A percentile compares a stretch with the other conserved stretches of the same genome.
Evolutionary conservation across 2,888 invertebrate genomes (phyloP).

Genomic region (Macaria notata): DNA sequence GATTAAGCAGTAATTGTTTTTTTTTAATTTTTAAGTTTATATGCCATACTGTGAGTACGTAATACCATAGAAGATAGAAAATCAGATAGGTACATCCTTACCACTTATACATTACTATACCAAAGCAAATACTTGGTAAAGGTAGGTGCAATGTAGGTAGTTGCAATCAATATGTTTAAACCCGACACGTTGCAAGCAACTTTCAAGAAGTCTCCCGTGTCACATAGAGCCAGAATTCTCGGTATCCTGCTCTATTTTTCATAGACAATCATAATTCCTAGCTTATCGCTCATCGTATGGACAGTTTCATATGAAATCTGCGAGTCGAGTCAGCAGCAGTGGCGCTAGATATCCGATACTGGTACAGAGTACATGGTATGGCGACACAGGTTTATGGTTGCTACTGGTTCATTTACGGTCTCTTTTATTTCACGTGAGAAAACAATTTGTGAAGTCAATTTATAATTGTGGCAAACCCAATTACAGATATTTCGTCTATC

Average conservation of each 20-base stretch:
- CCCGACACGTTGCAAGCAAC: conserved; percentile 6
- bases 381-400: conserved; percentile 52
- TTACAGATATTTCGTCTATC: too few relatives aligned
- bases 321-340: conserved; percentile 58
- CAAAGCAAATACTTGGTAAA: too few relatives aligned
- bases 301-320: conserved; percentile 64
- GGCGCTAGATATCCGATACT: conserved; percentile 66
- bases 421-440: too few relatives aligned
- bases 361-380: conserved; percentile 44
- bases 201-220: conserved; percentile 20
- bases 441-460: too few relatives aligned
- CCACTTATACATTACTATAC: too few relatives aligned
- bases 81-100: too few relatives aligned
- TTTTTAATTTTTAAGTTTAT: too few relatives aligned
- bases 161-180: conserved; percentile 1
- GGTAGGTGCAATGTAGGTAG: too few relatives aligned
- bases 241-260: conserved; percentile 51
- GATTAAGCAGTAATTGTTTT: too few relatives aligned
- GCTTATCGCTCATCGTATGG: conserved; percentile 57
- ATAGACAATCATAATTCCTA: conserved; percentile 54
- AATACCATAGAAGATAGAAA: too few relatives aligned
- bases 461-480: too few relatives aligned
- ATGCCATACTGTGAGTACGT: too few relatives aligned
- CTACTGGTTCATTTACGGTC: conserved; percentile 15
- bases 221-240: conserved; percentile 43